Percentiles rank a stretch among this genome's conserved stretches.
phyloP scores from a whole-genome alignment of 2,113 vertebrate species.

The Lynx canadensis region DNA sequence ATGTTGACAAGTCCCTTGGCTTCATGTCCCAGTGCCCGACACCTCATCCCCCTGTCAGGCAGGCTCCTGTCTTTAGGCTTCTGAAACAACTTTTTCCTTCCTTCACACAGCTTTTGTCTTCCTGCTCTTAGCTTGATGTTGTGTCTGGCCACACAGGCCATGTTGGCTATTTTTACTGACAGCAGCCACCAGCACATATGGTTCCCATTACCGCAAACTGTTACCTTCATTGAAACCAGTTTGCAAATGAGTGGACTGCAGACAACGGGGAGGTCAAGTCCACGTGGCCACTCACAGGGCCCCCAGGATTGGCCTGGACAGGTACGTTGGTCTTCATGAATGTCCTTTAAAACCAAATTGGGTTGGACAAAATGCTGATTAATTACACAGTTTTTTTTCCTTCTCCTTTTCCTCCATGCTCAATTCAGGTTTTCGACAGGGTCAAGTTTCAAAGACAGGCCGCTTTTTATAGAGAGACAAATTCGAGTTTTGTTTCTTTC shows the following conservation, averaged over 20 bases:
- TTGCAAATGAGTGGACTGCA: constrained; percentile 47
- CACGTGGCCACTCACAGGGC: constrained; percentile 20
- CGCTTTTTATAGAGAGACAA: neutral
- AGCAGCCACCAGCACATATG: constrained; percentile 73
- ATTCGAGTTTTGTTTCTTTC: constrained; percentile 30
- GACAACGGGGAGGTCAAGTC: constrained; percentile 45
- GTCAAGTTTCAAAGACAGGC: constrained; percentile 13
- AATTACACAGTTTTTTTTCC: constrained; percentile 29
- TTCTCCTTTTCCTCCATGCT: neutral
- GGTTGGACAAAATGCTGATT: constrained; percentile 18
- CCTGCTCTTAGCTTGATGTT: neutral
- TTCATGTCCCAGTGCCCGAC: constrained; percentile 1
- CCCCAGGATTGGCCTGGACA: constrained; percentile 28
- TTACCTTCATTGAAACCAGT: constrained; percentile 77
- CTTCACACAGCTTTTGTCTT: neutral
- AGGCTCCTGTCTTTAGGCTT: neutral
- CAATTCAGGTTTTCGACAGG: constrained; percentile 18
- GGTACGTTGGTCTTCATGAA: neutral
- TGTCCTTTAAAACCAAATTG: constrained; percentile 53
- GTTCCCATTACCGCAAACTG: constrained; percentile 79
- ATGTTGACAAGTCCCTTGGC: neutral
- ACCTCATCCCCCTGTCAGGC: neutral
- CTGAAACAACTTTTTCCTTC: constrained; percentile 2
- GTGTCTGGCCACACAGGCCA: constrained; percentile 32
- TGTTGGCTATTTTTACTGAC: constrained; percentile 71